Percentiles rank a stretch among this genome's conserved stretches.
phyloP scores from a whole-genome alignment of 2,113 vertebrate species.

The Thamnophis sirtalis region DNA sequence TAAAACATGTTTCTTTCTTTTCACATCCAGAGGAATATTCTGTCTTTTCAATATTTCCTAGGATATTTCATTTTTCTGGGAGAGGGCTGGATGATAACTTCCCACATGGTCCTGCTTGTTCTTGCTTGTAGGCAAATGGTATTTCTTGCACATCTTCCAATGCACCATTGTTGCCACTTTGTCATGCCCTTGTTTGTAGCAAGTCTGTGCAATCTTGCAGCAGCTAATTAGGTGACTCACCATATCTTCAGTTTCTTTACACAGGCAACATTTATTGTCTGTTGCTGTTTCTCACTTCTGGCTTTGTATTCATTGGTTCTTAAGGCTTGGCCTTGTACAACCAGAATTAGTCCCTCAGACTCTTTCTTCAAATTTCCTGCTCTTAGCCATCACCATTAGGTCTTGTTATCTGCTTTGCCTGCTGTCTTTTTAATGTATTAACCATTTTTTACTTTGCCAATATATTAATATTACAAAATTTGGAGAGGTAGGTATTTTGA shows the following conservation, averaged over 20 bases:
- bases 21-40: too few relatives aligned
- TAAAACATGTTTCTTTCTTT: too few relatives aligned
- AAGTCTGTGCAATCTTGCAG: neutral
- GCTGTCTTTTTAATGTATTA: neutral
- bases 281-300: neutral
- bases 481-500: neutral
- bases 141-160: neutral
- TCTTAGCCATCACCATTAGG: neutral
- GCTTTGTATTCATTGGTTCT: neutral
- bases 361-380: neutral
- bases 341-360: neutral
- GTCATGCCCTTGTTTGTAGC: neutral
- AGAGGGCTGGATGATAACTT: too few relatives aligned
- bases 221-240: neutral
- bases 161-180: neutral
- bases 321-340: neutral
- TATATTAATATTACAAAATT: neutral
- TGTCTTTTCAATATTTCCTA: too few relatives aligned
- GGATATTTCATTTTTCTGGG: too few relatives aligned
- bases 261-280: neutral
- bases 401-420: neutral
- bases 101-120: neutral
- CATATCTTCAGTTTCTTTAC: neutral
- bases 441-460: neutral
- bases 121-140: neutral